Evolutionary conservation across 2,888 invertebrate species (phyloP).

Genomic region (Siphlonurus alternatus): DNA sequence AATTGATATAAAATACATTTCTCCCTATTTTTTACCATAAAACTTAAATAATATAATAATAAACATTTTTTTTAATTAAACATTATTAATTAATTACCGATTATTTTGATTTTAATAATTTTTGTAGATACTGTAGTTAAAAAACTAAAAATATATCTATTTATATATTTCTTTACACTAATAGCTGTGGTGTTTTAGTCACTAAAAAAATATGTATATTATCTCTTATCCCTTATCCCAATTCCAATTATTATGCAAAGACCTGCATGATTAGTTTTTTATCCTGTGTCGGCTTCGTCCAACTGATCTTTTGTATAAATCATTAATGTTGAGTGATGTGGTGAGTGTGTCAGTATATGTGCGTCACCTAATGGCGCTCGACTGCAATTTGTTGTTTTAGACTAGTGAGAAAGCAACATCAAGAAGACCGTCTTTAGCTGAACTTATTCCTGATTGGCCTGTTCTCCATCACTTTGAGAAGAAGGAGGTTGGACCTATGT

Average conservation of each 20-base stretch:
- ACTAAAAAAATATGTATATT: neutral
- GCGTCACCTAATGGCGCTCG: neutral
- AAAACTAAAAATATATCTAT: neutral
- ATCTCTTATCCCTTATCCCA: neutral
- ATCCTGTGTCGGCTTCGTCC: neutral
- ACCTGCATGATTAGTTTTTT: neutral
- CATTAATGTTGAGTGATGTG: neutral
- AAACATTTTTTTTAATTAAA: neutral
- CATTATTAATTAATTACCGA: neutral
- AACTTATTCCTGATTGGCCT: slow-evolving; percentile 95
- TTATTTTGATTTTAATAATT: neutral
- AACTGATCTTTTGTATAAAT: neutral
- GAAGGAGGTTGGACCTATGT: slow-evolving; percentile 60
- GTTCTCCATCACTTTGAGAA: slow-evolving; percentile 65
- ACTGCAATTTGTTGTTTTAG: slow-evolving; percentile 20
- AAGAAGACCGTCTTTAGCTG: slow-evolving; percentile 79
- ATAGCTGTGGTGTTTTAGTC: neutral
- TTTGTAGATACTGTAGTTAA: neutral
- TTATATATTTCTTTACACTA: neutral
- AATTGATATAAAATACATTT: neutral
- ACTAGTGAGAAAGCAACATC: slow-evolving; percentile 28
- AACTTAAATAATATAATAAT: neutral
- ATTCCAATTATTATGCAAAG: neutral
- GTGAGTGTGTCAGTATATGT: neutral
- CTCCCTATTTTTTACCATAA: neutral